These are phyloP conservation scores for Polylopha cassiicola DNA, from an alignment of 2,888 invertebrate species.

Conservation along the genomic window DNA sequence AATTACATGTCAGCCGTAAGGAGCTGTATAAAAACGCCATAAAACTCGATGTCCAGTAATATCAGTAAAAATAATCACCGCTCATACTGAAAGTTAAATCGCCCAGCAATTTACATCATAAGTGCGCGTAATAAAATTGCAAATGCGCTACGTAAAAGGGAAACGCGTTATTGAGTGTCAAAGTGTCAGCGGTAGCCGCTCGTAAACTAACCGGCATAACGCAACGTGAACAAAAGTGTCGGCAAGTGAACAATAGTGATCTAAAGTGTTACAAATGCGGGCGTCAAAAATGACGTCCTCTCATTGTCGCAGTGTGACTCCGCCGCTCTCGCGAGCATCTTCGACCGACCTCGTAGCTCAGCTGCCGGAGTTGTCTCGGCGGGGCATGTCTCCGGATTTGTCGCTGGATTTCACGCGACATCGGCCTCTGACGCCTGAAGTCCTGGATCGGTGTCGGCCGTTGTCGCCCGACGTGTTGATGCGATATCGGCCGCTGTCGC, in stretches of 20 bases:
- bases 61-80: constrained; percentile 11
- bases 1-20: constrained; percentile 14
- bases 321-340: constrained; percentile 68
- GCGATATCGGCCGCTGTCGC: constrained; percentile 56
- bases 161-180: constrained; percentile 13
- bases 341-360: constrained; percentile 57
- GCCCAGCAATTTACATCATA: constrained; percentile 15
- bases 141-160: constrained; percentile 16
- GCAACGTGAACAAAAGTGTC: no score
- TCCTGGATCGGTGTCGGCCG: constrained; percentile 53
- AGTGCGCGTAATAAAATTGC: constrained; percentile 18
- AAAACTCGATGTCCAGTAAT: constrained; percentile 13
- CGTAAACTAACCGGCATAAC: no score
- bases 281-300: constrained; percentile 74
- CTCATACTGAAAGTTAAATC: constrained; percentile 14
- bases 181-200: background rate
- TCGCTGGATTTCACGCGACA: constrained; percentile 58
- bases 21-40: constrained; percentile 13
- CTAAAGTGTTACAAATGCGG: constrained; percentile 51
- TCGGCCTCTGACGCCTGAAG: constrained; percentile 61
- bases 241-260: constrained; percentile 1
- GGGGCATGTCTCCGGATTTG: constrained; percentile 57
- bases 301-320: constrained; percentile 69
- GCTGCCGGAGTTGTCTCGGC: constrained; percentile 31
- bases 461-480: constrained; percentile 63